Evolutionary conservation across 2,888 invertebrate species (phyloP).

Genomic region (Neria commutata): DNA sequence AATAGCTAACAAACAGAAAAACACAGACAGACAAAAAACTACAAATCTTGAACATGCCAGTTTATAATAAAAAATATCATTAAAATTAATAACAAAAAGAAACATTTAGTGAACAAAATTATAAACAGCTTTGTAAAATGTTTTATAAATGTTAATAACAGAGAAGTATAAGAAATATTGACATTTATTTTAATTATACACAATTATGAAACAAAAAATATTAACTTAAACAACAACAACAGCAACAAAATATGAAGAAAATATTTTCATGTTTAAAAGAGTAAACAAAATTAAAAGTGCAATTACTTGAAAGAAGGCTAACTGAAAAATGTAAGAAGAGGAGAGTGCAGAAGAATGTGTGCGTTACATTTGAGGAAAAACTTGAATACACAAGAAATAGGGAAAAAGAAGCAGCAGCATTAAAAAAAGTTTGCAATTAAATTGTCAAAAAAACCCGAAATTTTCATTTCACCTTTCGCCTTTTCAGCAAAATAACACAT

Average conservation of each 20-base stretch:
- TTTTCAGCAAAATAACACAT: too few species aligned
- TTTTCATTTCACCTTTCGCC: too few species aligned
- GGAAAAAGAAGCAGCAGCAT: slow-evolving; percentile 23
- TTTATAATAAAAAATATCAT: slow-evolving; percentile 20
- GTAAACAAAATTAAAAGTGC: slow-evolving; percentile 64
- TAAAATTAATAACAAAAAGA: slow-evolving; percentile 23
- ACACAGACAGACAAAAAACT: slow-evolving; percentile 16
- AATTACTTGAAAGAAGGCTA: slow-evolving; percentile 64
- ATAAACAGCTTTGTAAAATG: slow-evolving; percentile 13
- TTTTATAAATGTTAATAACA: slow-evolving; percentile 22
- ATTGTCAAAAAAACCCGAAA: too few species aligned
- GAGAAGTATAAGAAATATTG: slow-evolving; percentile 35
- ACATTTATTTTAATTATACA: slow-evolving; percentile 33
- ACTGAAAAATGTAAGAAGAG: slow-evolving; percentile 32
- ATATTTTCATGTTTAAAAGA: slow-evolving; percentile 41
- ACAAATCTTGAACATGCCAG: slow-evolving; percentile 25
- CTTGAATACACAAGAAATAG: slow-evolving; percentile 30
- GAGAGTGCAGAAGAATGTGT: slow-evolving; percentile 37
- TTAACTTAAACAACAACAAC: slow-evolving; percentile 34
- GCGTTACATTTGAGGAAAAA: slow-evolving; percentile 41
- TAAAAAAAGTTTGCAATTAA: too few species aligned
- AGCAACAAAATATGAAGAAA: slow-evolving; percentile 45
- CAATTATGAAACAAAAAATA: slow-evolving; percentile 28
- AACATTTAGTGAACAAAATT: slow-evolving; percentile 27
- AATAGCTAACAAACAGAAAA: slow-evolving; percentile 27